Conservation (phyloP, 2,797 vertebrate species). For the Tapirus indicus region DNA sequence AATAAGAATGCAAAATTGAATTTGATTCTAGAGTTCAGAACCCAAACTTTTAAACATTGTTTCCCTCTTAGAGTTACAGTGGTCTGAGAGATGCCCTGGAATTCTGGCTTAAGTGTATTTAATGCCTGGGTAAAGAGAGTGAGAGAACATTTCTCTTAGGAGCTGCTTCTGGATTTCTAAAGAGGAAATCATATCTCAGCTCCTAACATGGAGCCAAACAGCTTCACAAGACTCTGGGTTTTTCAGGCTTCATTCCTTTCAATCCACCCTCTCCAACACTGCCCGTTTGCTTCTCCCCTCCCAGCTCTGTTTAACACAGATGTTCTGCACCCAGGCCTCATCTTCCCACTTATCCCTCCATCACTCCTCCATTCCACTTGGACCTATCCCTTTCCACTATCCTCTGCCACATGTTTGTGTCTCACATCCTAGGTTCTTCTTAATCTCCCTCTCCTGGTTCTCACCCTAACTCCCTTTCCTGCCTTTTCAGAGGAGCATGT, state of each 20-base stretch:
- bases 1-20: background rate
- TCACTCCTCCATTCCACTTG: fast-evolving
- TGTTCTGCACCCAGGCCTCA: background rate
- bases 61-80: background rate
- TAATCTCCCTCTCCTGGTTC: background rate
- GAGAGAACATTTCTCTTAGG: background rate
- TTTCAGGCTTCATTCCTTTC: background rate
- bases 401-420: too few species aligned
- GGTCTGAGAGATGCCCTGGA: background rate
- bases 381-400: background rate
- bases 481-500: slow-evolving; percentile 72
- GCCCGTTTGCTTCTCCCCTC: background rate
- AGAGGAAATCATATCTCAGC: background rate
- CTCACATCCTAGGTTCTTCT: background rate
- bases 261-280: fast-evolving
- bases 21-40: slow-evolving; percentile 28
- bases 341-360: background rate
- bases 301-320: background rate
- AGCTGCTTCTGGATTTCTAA: background rate
- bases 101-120: background rate
- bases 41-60: background rate
- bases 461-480: background rate
- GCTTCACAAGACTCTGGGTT: background rate
- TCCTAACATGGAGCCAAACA: background rate
- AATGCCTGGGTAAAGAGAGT: too few species aligned